A percentile compares a stretch with the other conserved stretches of the same genome.
Conservation (phyloP, 1,140 invertebrate genomes). For the Pseudobourletiella spinata region DNA sequence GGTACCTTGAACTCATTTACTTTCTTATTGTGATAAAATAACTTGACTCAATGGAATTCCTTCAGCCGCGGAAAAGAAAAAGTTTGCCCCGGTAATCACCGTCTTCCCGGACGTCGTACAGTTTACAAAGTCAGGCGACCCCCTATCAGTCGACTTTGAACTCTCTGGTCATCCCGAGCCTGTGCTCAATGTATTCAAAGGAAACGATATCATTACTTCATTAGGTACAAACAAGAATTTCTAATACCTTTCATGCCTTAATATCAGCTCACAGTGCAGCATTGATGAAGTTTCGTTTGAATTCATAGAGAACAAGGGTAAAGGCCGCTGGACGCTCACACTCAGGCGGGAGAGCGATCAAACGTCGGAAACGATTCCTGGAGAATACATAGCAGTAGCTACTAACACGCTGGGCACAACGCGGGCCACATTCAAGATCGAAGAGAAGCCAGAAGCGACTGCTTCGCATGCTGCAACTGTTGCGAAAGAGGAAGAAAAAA, state of each 20-base stretch:
- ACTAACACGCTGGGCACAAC: constrained; percentile 14
- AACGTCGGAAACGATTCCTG: background rate
- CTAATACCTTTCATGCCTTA: too few species aligned
- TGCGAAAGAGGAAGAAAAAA: too few species aligned
- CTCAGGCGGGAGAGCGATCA: background rate
- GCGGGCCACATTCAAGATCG: background rate
- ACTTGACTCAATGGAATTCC: background rate
- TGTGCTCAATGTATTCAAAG: constrained; percentile 10
- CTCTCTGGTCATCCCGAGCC: constrained; percentile 16
- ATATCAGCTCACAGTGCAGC: too few species aligned
- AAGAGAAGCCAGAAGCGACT: background rate
- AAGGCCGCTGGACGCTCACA: constrained; percentile 17
- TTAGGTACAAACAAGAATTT: background rate
- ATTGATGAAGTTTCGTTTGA: too few species aligned
- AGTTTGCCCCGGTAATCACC: constrained; percentile 1
- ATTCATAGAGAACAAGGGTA: constrained; percentile 21
- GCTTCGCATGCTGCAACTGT: too few species aligned
- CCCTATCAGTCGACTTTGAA: constrained; percentile 6
- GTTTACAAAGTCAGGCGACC: background rate
- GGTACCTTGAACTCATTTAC: too few species aligned
- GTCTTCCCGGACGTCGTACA: background rate
- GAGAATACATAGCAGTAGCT: constrained; percentile 24
- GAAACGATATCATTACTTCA: constrained; percentile 10
- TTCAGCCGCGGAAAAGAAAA: constrained; percentile 10
- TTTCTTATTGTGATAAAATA: background rate